Conservation (phyloP, 2,888 invertebrate genomes). For the Drosophila neonasuta region DNA sequence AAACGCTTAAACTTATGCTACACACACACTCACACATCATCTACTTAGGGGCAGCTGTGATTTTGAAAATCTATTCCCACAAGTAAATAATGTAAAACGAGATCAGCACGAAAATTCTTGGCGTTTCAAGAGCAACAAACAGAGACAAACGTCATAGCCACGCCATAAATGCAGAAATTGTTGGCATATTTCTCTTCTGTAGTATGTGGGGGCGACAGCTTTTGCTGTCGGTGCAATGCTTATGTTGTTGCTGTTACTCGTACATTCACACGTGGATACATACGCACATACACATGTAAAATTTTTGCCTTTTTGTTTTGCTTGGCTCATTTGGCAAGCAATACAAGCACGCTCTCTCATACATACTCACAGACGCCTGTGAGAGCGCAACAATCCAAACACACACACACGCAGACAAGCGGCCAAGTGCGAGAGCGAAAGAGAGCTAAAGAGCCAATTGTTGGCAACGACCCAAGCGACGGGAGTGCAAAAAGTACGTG, state of each 20-base stretch:
- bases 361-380: slow-evolving; percentile 30
- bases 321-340: slow-evolving; percentile 71
- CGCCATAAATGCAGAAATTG: slow-evolving; percentile 58
- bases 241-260: slow-evolving; percentile 9
- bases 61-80: slow-evolving; percentile 45
- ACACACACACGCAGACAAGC: slow-evolving; percentile 1
- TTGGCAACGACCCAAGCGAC: slow-evolving; percentile 55
- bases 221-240: slow-evolving; percentile 32
- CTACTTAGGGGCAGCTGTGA: slow-evolving; percentile 43
- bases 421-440: slow-evolving; percentile 10
- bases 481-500: slow-evolving; percentile 41
- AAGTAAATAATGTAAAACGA: slow-evolving; percentile 47
- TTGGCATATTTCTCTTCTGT: slow-evolving; percentile 54
- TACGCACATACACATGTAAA: slow-evolving; percentile 20
- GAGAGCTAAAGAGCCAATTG: slow-evolving; percentile 27
- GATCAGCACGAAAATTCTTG: slow-evolving; percentile 49
- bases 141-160: slow-evolving; percentile 48
- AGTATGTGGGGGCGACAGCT: slow-evolving; percentile 12
- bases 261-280: slow-evolving; percentile 12
- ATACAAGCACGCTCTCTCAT: slow-evolving; percentile 44
- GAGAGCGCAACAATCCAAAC: slow-evolving; percentile 28
- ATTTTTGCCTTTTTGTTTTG: slow-evolving; percentile 76
- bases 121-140: slow-evolving; percentile 38
- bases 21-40: slow-evolving; percentile 4
- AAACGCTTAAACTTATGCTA: slow-evolving; percentile 58